A percentile compares a stretch with the other conserved stretches of the same genome.
Conservation (phyloP, 1,140 invertebrate species). For the Euwallacea fornicatus region DNA sequence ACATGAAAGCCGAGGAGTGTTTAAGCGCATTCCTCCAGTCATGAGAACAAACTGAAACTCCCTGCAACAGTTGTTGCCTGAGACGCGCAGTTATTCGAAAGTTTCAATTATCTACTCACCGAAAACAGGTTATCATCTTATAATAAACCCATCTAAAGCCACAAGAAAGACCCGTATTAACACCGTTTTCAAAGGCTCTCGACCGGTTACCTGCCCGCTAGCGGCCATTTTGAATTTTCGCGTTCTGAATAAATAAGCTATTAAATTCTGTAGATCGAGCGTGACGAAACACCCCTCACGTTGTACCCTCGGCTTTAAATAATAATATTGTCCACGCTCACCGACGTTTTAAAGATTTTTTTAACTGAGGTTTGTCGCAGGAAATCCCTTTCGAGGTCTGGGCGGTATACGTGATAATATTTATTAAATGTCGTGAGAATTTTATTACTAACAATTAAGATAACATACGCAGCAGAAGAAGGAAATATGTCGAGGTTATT, state of each 20-base stretch:
- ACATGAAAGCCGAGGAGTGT: too few species aligned
- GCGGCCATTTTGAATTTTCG: constrained; percentile 54
- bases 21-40: background rate
- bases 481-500: too few species aligned
- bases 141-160: constrained; percentile 34
- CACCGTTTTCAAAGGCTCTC: constrained; percentile 17
- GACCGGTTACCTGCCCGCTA: constrained; percentile 46
- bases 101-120: constrained; percentile 23
- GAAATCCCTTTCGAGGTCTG: too few species aligned
- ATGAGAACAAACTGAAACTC: background rate
- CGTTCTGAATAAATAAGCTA: constrained; percentile 56
- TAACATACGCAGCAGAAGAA: too few species aligned
- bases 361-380: too few species aligned
- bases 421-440: too few species aligned
- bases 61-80: constrained; percentile 2
- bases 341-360: too few species aligned
- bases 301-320: too few species aligned
- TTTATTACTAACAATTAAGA: too few species aligned
- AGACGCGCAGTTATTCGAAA: constrained; percentile 15
- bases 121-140: constrained; percentile 32
- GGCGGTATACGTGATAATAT: too few species aligned
- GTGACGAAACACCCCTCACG: constrained; percentile 14
- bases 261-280: constrained; percentile 48
- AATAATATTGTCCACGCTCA: too few species aligned
- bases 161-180: constrained; percentile 22